A percentile compares a stretch with the other conserved stretches of the same genome.
These are phyloP conservation scores for Dione juno DNA, from an alignment of 2,888 invertebrate species.

Conservation along the genomic window DNA sequence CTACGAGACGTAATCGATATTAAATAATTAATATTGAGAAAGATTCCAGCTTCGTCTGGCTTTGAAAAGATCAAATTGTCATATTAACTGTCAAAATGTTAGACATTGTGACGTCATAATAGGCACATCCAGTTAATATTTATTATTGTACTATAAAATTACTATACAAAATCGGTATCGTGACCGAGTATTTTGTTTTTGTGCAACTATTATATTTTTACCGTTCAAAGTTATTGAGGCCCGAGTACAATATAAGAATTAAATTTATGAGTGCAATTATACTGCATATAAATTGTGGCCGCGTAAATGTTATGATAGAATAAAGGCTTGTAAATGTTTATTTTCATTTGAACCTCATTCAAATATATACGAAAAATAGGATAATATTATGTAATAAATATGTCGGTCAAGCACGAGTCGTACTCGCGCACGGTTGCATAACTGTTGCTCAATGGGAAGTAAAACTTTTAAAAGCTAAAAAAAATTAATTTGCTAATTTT, in stretches of 20 bases:
- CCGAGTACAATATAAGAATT: slow-evolving; percentile 22
- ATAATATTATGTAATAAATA: background rate
- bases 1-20: background rate
- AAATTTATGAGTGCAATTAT: slow-evolving; percentile 21
- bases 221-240: slow-evolving; percentile 10
- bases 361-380: background rate
- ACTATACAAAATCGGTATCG: background rate
- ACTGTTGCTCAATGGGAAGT: too few relatives aligned
- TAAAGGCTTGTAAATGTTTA: background rate
- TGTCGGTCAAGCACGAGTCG: too few relatives aligned
- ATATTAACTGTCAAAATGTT: background rate
- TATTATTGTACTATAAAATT: background rate
- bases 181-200: background rate
- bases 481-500: too few relatives aligned
- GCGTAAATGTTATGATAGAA: slow-evolving; percentile 15
- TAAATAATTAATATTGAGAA: background rate
- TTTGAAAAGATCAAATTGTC: background rate
- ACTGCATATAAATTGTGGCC: slow-evolving; percentile 17
- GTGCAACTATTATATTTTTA: slow-evolving; percentile 11
- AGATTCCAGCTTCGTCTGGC: background rate
- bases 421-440: too few relatives aligned
- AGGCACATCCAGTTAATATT: background rate
- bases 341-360: slow-evolving; percentile 5
- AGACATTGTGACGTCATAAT: too few relatives aligned
- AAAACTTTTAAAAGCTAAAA: too few relatives aligned